phyloP scores from a whole-genome alignment of 2,113 vertebrate genomes.

The Amblyopsis rosae region DNA sequence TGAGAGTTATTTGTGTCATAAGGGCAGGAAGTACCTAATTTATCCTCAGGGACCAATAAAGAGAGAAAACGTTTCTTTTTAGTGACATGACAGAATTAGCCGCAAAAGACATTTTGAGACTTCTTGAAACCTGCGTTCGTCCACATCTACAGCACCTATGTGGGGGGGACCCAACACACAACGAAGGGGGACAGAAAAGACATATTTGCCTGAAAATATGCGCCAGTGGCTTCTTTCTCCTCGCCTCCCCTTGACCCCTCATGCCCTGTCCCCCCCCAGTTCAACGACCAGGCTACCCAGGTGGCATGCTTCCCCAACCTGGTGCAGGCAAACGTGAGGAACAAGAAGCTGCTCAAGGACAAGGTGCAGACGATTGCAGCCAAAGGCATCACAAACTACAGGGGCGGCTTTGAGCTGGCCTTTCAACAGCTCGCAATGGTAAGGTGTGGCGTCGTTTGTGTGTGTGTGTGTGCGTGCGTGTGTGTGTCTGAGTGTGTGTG shows the following conservation, averaged over 20 bases:
- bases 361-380: constrained; percentile 88
- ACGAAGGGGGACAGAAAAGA: constrained; percentile 27
- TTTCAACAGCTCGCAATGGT: constrained; percentile 86
- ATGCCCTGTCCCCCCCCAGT: constrained; percentile 71
- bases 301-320: constrained; percentile 93
- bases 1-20: not conserved
- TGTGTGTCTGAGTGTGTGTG: not conserved
- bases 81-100: too few species aligned
- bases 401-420: constrained; percentile 90
- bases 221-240: constrained; percentile 56
- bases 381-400: constrained; percentile 95
- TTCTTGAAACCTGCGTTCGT: not conserved
- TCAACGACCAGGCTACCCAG: constrained; percentile 86
- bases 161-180: constrained; percentile 32
- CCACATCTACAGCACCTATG: not conserved
- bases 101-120: too few species aligned
- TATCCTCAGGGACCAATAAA: too few species aligned
- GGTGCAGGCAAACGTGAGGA: constrained; percentile 97
- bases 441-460: constrained; percentile 8
- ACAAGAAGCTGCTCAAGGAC: constrained; percentile 92
- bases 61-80: too few species aligned
- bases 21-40: not conserved
- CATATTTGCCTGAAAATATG: constrained; percentile 57
- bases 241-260: not conserved
- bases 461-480: not conserved